Base-by-base conservation (phyloP, 2,888 invertebrate genomes). In the Drosophila prostipennis region DNA sequence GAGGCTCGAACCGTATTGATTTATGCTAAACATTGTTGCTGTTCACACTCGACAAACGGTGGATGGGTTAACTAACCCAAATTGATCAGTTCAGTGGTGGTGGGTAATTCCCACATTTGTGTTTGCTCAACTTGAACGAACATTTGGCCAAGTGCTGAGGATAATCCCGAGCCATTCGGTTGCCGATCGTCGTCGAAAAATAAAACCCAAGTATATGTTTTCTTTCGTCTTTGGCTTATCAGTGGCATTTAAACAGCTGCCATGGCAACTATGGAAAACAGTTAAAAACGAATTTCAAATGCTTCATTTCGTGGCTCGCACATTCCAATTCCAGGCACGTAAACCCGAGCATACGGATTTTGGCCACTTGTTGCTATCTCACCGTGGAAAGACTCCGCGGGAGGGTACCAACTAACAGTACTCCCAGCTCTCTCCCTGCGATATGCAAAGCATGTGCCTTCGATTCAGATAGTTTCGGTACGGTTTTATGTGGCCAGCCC, bases 231-330 rank as follows among this genome's bases (percentile, higher is more conserved):
- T 52, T 67, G 45, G 63, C 81, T 79, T 83, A 77, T 81, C 79
- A 76, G 74, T 80, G 72, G 67, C 68, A 75, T 83, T 83, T 85
- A 80, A 87, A 85, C 88, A 83, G 83, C 86, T 83, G 83, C 85
- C 64, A 29, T 48, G 36, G 45, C 6, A 46, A 46, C 75, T 61
- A 74, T 63, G 77, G 65, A 57, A 76, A 78, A 26, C 48, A 7
- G 29, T 71, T 53, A 65, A 59, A 68, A 48, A 45, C 43, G 23
- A 68, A 73, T 65, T 79, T 71, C 74, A 79, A 79, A 72, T 84
- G 72, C 60, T 54, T 40, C 13, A 77, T 55, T 16, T 54, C 29
- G 39, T 2, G 29, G n/a, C n/a, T 32, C n/a, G 39, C 19, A 58
- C 29, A 58, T 87, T 64, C 78, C 64, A 13, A 11, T 34, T 34